Percentiles rank a stretch among this genome's conserved stretches.
Evolutionary conservation across 2,888 invertebrate genomes (phyloP).

Genomic region (Cistogaster globosa): DNA sequence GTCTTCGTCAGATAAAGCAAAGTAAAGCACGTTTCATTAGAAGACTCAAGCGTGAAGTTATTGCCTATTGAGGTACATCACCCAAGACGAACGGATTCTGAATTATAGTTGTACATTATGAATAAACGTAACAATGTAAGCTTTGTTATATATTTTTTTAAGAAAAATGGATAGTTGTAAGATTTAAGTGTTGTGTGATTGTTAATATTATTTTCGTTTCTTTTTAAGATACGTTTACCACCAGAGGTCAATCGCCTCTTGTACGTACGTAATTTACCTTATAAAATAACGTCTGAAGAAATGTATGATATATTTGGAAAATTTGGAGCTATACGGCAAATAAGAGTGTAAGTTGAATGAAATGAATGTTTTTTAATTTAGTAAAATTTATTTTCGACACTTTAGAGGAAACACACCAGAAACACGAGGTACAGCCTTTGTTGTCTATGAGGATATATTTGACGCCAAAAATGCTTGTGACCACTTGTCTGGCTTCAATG

Average conservation of each 20-base stretch:
- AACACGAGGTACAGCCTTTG: slow-evolving; percentile 99
- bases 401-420: slow-evolving; percentile 97
- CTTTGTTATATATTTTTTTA: slow-evolving; percentile 16
- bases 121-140: slow-evolving; percentile 82
- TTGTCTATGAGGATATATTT: slow-evolving; percentile 99
- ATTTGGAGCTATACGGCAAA: slow-evolving; percentile 99
- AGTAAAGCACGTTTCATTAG: slow-evolving; percentile 19
- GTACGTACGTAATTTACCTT: slow-evolving; percentile 98
- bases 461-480: slow-evolving; percentile 99
- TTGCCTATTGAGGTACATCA: slow-evolving; percentile 11
- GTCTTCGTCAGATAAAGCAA: slow-evolving; percentile 36
- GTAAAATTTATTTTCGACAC: background rate
- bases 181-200: background rate
- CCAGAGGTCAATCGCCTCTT: slow-evolving; percentile 99
- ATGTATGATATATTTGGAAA: slow-evolving; percentile 99
- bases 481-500: slow-evolving; percentile 99
- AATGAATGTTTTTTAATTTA: background rate
- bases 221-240: slow-evolving; percentile 93
- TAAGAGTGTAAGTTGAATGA: slow-evolving; percentile 93
- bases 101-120: slow-evolving; percentile 72
- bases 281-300: slow-evolving; percentile 99
- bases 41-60: background rate
- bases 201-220: background rate
- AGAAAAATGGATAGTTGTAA: background rate
- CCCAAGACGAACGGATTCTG: background rate